phyloP scores from a whole-genome alignment of 2,113 vertebrate genomes.

The Myotis yumanensis region DNA sequence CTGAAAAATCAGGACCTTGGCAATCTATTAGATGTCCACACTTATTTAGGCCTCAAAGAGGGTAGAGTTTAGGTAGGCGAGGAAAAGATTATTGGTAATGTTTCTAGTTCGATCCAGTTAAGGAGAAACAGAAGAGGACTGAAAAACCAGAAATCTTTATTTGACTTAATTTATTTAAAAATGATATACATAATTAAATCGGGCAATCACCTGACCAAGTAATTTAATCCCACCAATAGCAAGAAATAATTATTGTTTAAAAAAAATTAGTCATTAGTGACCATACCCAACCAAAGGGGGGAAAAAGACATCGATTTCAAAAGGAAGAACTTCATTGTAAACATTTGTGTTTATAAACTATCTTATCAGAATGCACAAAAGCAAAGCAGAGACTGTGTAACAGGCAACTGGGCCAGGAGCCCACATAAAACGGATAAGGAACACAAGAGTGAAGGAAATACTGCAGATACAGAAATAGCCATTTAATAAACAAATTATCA shows the following conservation, averaged over 20 bases:
- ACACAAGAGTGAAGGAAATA: neutral
- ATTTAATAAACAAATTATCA: neutral
- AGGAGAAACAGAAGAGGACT: conserved; percentile 25
- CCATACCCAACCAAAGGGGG: neutral
- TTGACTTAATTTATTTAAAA: conserved; percentile 45
- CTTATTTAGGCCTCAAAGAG: neutral
- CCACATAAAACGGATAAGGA: neutral
- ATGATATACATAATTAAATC: conserved; percentile 23
- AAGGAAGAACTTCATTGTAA: conserved; percentile 40
- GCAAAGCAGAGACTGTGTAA: neutral
- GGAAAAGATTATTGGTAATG: neutral
- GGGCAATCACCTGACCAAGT: conserved; percentile 17
- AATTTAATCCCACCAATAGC: conserved; percentile 20
- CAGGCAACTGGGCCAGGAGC: neutral
- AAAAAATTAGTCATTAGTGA: conserved; percentile 21
- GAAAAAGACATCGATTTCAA: conserved; percentile 38
- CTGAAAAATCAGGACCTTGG: neutral
- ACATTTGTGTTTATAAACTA: conserved; percentile 9
- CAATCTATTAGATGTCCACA: neutral
- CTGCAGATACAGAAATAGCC: neutral
- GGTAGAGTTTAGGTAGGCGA: neutral
- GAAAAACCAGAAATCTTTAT: conserved; percentile 46
- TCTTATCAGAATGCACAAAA: conserved; percentile 42
- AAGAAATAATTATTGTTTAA: conserved; percentile 6
- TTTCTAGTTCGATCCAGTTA: conserved; percentile 22